These are phyloP conservation scores for Caprella mutica DNA, from an alignment of 2,888 invertebrate genomes.

Conservation along the genomic window DNA sequence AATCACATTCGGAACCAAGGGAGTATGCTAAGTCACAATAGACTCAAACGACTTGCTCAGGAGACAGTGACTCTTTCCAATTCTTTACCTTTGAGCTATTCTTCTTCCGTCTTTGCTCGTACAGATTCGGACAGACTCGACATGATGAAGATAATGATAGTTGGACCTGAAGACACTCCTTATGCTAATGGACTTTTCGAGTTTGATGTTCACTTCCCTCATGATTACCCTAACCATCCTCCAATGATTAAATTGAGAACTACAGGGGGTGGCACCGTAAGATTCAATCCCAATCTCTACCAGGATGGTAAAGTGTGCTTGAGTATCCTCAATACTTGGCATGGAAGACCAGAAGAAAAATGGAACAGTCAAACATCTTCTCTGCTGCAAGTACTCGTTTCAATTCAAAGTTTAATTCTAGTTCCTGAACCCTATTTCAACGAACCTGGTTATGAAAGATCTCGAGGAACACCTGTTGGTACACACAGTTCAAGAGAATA, in stretches of 20 bases:
- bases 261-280: conserved; percentile 73
- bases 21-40: conserved; percentile 44
- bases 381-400: conserved; percentile 78
- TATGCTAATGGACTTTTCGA: conserved; percentile 86
- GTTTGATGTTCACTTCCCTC: conserved; percentile 78
- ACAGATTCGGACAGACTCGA: conserved; percentile 88
- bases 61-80: conserved; percentile 88
- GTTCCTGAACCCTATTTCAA: conserved; percentile 91
- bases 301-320: conserved; percentile 92
- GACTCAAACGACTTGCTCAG: conserved; percentile 63
- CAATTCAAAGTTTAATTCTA: conserved; percentile 81
- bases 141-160: conserved; percentile 81
- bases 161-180: conserved; percentile 80
- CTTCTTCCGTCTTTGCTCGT: conserved; percentile 87
- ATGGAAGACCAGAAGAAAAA: conserved; percentile 89
- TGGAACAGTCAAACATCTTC: conserved; percentile 94
- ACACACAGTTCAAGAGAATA: conserved; percentile 83
- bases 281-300: conserved; percentile 87
- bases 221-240: conserved; percentile 59
- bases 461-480: conserved; percentile 75
- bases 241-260: conserved; percentile 85
- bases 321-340: conserved; percentile 92
- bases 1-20: conserved; percentile 73
- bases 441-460: conserved; percentile 86
- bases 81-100: conserved; percentile 79